Conservation (phyloP, 2,888 invertebrate species). For the Epinotia nisella region DNA sequence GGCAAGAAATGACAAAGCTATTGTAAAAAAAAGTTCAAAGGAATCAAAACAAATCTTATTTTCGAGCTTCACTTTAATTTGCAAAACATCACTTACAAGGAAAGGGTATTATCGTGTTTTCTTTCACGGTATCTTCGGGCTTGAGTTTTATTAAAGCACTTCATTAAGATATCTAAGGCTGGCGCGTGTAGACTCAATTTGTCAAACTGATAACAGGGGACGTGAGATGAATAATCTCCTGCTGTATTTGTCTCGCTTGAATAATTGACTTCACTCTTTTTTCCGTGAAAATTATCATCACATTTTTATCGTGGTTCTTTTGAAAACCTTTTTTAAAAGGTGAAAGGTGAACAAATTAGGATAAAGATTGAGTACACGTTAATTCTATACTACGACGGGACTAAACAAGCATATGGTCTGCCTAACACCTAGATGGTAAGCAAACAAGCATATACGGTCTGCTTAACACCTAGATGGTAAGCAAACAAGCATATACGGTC, state of each 20-base stretch:
- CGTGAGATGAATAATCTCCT: conserved; percentile 78
- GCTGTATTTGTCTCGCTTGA: conserved; percentile 74
- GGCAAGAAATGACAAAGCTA: conserved; percentile 39
- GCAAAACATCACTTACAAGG: conserved; percentile 34
- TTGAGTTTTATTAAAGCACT: conserved; percentile 42
- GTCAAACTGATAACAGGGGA: conserved; percentile 77
- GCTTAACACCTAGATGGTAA: too few relatives aligned
- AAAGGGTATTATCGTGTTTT: conserved; percentile 43
- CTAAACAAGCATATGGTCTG: too few relatives aligned
- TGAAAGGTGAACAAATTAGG: not conserved
- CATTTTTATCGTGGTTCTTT: not conserved
- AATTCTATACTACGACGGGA: too few relatives aligned
- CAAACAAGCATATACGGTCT: too few relatives aligned
- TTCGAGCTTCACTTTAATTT: conserved; percentile 35
- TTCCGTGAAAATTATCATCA: conserved; percentile 38
- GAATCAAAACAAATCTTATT: conserved; percentile 24
- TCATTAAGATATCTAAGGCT: conserved; percentile 67
- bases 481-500: too few relatives aligned
- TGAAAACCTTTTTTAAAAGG: not conserved
- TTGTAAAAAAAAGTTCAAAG: conserved; percentile 41
- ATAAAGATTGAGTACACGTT: not conserved
- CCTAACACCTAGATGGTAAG: too few relatives aligned
- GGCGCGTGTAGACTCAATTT: conserved; percentile 73
- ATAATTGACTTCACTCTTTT: conserved; percentile 71
- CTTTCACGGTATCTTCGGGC: conserved; percentile 22